Evolutionary conservation across 1,140 invertebrate species (phyloP), one percentile per base, ranked within the genome.

Genomic region (Condylostylus longicornis): DNA sequence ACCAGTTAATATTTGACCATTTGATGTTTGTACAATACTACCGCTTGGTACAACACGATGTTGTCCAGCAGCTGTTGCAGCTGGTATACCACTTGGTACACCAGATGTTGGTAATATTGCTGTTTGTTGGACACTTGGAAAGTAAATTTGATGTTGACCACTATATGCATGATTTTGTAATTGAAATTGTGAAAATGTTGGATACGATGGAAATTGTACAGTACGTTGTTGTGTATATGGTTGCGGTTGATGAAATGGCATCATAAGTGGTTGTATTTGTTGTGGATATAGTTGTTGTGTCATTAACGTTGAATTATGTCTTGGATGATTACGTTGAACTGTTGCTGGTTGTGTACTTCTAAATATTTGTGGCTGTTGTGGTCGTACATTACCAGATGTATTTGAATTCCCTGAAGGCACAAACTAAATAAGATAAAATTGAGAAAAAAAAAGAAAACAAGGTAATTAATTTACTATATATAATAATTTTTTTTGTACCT

Each of bases 401-500:
- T 15, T 32, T 28, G 28, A 29, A 34, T 31, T 18, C 25, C 22
- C 10, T 23, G 21, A 18, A 41, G 44, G 28, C 46, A 46, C 23
- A 51, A 25, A 25, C 23, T 25, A 25, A n/a, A n/a, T n/a, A n/a
- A n/a, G n/a, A n/a, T n/a, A n/a, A n/a, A n/a, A n/a, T n/a, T n/a
- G n/a, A n/a, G 7, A 25, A 25, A 25, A 25, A 25, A 25, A 25
- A n/a, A 25, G n/a, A 25, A 25, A 25, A 25, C 7, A 25, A 25
- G 23, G n/a, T 8, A 25, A 25, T 25, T n/a, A 25, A 8, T 8
- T 8, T 25, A 25, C 7, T 25, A 25, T 25, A 8, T 8, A 25
- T 25, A 25, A 25, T 25, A 25, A n/a, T 53, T 55, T 53, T 43
- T 55, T 53, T 55, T 55, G 48, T 33, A 44, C 27, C 44, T 48